A percentile compares a stretch with the other conserved stretches of the same genome.
Evolutionary conservation across 2,113 vertebrate genomes (phyloP).

Genomic region (Pelvicachromis taeniatus): DNA sequence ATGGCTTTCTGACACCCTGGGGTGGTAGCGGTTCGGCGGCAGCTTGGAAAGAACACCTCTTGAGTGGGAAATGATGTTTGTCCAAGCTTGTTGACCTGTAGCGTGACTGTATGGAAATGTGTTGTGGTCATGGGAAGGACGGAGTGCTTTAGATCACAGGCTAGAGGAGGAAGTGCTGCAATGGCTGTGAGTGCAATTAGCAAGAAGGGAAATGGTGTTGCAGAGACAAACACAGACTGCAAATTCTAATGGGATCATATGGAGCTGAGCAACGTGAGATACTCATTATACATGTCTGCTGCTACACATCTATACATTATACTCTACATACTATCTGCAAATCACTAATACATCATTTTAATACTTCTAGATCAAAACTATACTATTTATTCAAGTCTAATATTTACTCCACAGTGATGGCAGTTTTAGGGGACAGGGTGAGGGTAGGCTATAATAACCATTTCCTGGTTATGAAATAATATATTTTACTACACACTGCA

Average conservation of each 20-base stretch:
- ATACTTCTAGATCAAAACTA: neutral
- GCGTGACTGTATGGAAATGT: conserved; percentile 10
- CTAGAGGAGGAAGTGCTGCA: neutral
- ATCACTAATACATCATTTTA: neutral
- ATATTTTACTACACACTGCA: neutral
- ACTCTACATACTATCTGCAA: neutral
- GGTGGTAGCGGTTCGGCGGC: neutral
- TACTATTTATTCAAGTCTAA: neutral
- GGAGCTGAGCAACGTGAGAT: neutral
- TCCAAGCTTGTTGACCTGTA: conserved; percentile 22
- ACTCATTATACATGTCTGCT: neutral
- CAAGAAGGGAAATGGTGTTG: neutral
- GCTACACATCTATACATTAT: neutral
- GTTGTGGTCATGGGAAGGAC: neutral
- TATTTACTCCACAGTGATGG: neutral
- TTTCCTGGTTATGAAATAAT: neutral
- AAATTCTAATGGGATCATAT: neutral
- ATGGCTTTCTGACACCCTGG: conserved; percentile 54
- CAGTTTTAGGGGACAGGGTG: neutral
- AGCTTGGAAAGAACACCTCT: conserved; percentile 29
- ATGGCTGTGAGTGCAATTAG: neutral
- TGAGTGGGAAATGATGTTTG: conserved; percentile 47
- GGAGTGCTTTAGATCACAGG: neutral
- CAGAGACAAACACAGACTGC: neutral
- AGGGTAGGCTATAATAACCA: neutral